Evolutionary conservation across 2,797 vertebrate genomes (phyloP), one percentile per base, ranked within the genome.

Genomic region (Pseudomugil gertrudae): DNA sequence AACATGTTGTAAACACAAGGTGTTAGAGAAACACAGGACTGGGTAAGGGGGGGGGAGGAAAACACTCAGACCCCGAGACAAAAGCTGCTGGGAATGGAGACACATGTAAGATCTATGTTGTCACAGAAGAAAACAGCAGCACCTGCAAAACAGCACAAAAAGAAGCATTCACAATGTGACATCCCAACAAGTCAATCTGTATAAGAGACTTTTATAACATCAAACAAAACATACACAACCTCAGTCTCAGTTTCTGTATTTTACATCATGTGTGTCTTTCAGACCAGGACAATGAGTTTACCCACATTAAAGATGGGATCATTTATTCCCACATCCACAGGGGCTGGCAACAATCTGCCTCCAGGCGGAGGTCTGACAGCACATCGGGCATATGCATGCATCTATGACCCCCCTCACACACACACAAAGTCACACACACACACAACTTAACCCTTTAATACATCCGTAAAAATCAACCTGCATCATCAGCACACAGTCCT

Each of bases 1-100:
- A 93, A 96, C 96, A 96, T 94, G 96, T 95, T 95, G 90, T 92
- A 92, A 93, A 92, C 86, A 91, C 88, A 90, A 92, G 87, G 86
- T 91, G 90, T 90, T 86, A 83, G 84, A 80, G 81, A 90, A 88
- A 90, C 81, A 88, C 66, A 71, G 75, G 70, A 73, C 71, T 77
- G 76, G 71, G 74, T n/a, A 14, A 14, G 13, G 35, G 74, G 69
- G 80, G 81, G 55, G 80, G 84, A 81, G 74, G 76, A 81, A 86
- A 79, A 78, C 72, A 76, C 71, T 77, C 70, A 78, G 85, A 80
- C 61, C n/a, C 78, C 66, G 80, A 66, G 76, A 79, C 68, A 64
- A 72, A 63, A 64, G 71, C 69, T 68, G 69, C 50, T 61, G 56
- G 30, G 66, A 17, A 27, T 68, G 35, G 45, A 54, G 10, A 24